A percentile compares a stretch with the other conserved stretches of the same genome.
Conservation (phyloP, 2,888 invertebrate genomes). For the Clusia tigrina region DNA sequence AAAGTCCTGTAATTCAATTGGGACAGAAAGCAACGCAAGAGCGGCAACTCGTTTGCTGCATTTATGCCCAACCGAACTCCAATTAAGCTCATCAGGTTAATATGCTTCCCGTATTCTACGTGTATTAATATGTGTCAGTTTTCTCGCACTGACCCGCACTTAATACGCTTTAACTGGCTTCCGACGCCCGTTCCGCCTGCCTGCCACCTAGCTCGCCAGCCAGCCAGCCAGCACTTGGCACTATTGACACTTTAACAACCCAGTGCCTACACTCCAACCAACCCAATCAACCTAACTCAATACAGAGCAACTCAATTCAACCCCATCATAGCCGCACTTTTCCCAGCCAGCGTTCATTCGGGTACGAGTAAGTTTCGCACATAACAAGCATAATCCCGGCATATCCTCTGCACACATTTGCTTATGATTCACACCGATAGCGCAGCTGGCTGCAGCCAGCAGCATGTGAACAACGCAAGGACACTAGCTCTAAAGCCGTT, state of each 20-base stretch:
- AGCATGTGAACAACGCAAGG: background rate
- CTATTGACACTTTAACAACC: conserved; percentile 8
- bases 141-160: background rate
- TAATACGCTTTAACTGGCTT: background rate
- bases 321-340: conserved; percentile 1
- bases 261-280: background rate
- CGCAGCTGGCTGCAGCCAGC: background rate
- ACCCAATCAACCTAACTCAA: background rate
- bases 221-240: background rate
- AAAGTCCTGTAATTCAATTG: background rate
- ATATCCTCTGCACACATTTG: conserved; percentile 50
- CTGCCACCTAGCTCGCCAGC: background rate
- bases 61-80: conserved; percentile 37
- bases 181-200: conserved; percentile 18
- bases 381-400: conserved; percentile 51
- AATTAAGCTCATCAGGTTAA: conserved; percentile 57
- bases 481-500: background rate
- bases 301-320: no score
- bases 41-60: background rate
- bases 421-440: conserved; percentile 41
- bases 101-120: conserved; percentile 44
- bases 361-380: conserved; percentile 42
- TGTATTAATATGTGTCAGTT: conserved; percentile 51
- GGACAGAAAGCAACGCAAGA: background rate
- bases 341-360: conserved; percentile 1